A percentile compares a stretch with the other conserved stretches of the same genome.
Evolutionary conservation across 2,888 invertebrate species (phyloP).

Genomic region (Eupelmus urozonus): DNA sequence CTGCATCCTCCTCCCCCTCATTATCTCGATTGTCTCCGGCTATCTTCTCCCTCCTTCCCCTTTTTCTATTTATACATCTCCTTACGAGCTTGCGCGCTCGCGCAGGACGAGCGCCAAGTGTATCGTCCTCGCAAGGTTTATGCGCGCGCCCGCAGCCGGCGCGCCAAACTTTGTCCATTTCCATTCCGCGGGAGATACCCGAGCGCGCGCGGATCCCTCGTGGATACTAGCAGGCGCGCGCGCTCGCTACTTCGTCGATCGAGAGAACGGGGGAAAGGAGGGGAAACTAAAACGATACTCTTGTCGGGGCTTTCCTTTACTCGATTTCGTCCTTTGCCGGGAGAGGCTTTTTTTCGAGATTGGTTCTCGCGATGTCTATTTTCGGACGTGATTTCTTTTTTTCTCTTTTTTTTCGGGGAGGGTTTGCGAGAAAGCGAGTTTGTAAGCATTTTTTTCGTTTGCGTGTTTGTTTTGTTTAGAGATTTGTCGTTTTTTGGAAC

Average conservation of each 20-base stretch:
- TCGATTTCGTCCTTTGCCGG: constrained; percentile 18
- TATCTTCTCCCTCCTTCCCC: background rate
- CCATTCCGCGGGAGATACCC: constrained; percentile 67
- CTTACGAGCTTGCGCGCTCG: constrained; percentile 54
- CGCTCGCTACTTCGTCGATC: constrained; percentile 1
- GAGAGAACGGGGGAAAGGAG: background rate
- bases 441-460: too few relatives aligned
- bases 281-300: constrained; percentile 2
- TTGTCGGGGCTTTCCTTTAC: background rate
- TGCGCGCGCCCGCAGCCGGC: constrained; percentile 63
- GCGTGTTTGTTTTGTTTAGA: too few relatives aligned
- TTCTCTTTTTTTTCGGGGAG: too few relatives aligned
- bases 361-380: background rate
- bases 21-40: constrained; percentile 27
- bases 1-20: too few relatives aligned
- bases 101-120: constrained; percentile 69
- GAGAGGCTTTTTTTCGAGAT: background rate
- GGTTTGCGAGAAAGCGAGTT: too few relatives aligned
- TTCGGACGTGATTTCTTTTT: too few relatives aligned
- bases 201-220: constrained; percentile 63
- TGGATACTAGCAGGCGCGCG: constrained; percentile 49
- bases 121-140: constrained; percentile 69
- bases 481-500: too few relatives aligned
- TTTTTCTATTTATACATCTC: constrained; percentile 16
- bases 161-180: constrained; percentile 73